Evolutionary conservation across 1,140 invertebrate genomes (phyloP).

Genomic region (Cepaea nemoralis): DNA sequence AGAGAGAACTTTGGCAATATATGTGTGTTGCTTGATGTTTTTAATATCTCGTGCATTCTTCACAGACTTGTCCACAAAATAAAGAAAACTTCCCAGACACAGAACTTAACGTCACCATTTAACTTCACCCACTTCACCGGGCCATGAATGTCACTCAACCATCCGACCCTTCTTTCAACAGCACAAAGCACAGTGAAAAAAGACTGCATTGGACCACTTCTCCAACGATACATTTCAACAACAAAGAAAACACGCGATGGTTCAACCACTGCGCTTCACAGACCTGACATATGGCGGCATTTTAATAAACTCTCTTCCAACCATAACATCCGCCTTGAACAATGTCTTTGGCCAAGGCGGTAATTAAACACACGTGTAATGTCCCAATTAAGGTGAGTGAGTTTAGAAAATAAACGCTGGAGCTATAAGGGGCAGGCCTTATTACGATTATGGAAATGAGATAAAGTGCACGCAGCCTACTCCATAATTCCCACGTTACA

Average conservation of each 20-base stretch:
- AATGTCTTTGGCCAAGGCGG: not conserved
- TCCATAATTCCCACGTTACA: not conserved
- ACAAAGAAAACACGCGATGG: not conserved
- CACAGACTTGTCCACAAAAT: too few relatives aligned
- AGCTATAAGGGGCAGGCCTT: not conserved
- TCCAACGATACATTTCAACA: not conserved
- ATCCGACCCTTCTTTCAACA: too few relatives aligned
- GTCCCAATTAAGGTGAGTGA: conserved; percentile 5
- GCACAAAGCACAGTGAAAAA: too few relatives aligned
- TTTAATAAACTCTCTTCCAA: not conserved
- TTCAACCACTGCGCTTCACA: not conserved
- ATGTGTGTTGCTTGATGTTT: too few relatives aligned
- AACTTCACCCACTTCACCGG: too few relatives aligned
- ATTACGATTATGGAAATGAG: conserved; percentile 3
- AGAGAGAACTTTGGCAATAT: too few relatives aligned
- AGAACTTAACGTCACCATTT: too few relatives aligned
- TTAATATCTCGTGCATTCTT: too few relatives aligned
- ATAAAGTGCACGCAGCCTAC: not conserved
- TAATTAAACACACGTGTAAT: conserved; percentile 10
- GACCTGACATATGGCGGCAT: not conserved
- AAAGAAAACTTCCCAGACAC: too few relatives aligned
- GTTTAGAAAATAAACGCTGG: not conserved
- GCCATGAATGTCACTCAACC: too few relatives aligned
- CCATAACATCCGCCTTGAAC: not conserved
- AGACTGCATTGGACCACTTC: too few relatives aligned